These are phyloP conservation scores for Mus spicilegus DNA, from an alignment of 2,113 vertebrate species.

Conservation along the genomic window DNA sequence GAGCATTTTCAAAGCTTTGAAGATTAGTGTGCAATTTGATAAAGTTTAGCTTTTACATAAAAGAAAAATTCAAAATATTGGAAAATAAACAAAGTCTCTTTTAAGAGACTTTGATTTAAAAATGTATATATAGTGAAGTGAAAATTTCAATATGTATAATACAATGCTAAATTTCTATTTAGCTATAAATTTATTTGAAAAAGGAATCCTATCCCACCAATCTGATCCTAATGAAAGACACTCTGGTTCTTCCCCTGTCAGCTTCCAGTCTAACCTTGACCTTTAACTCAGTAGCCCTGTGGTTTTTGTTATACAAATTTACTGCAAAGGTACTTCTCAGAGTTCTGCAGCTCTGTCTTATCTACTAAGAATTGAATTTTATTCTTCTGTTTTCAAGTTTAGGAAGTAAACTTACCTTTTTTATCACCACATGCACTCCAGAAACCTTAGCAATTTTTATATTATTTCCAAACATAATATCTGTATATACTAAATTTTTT, in stretches of 20 bases:
- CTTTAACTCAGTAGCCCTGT: neutral
- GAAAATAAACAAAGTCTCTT: neutral
- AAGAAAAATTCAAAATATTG: neutral
- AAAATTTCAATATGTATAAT: constrained; percentile 6
- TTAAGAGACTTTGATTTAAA: constrained; percentile 6
- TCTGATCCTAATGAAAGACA: neutral
- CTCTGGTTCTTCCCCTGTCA: neutral
- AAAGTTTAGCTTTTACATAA: constrained; percentile 39
- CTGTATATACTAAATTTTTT: neutral
- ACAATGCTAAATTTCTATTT: neutral
- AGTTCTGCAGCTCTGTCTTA: neutral
- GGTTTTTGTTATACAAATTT: neutral
- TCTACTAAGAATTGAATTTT: neutral
- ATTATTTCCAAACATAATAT: neutral
- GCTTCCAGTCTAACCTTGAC: neutral
- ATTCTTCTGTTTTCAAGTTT: neutral
- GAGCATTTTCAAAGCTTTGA: constrained; percentile 33
- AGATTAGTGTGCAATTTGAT: neutral
- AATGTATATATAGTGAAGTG: neutral
- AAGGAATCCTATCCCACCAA: neutral
- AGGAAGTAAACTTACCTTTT: neutral
- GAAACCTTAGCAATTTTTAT: neutral
- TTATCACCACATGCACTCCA: neutral
- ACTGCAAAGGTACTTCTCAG: neutral
- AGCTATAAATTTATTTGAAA: constrained; percentile 6